Evolutionary conservation across 2,888 invertebrate species (phyloP).

Genomic region (Cephus spinipes): DNA sequence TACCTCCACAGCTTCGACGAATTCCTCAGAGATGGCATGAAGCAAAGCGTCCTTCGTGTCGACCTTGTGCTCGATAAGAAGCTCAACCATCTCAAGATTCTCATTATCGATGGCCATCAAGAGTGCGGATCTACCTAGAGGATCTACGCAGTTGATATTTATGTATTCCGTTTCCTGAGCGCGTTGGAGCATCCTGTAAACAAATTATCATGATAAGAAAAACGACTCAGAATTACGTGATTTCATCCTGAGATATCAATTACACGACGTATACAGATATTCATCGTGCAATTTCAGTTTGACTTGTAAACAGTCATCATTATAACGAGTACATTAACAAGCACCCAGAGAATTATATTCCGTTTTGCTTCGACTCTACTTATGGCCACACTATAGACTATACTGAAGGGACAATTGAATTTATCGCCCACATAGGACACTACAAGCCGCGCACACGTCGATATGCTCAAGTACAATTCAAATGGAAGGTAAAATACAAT

Average conservation of each 20-base stretch:
- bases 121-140: slow-evolving; percentile 93
- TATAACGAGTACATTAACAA: not conserved
- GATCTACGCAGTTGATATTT: slow-evolving; percentile 98
- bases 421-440: not conserved
- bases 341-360: not conserved
- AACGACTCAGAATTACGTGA: not conserved
- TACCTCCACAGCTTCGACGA: slow-evolving; percentile 98
- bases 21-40: slow-evolving; percentile 98
- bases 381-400: not conserved
- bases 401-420: not conserved
- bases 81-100: slow-evolving; percentile 96
- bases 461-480: not conserved
- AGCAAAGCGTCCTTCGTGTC: slow-evolving; percentile 95
- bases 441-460: not conserved
- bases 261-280: not conserved
- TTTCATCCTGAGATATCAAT: not conserved
- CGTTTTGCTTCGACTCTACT: not conserved
- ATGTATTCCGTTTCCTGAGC: slow-evolving; percentile 82
- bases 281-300: not conserved
- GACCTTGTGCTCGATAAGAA: slow-evolving; percentile 85
- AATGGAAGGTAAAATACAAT: not conserved
- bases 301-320: not conserved
- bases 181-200: slow-evolving; percentile 79
- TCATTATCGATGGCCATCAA: slow-evolving; percentile 99
- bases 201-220: slow-evolving; percentile 15